Conservation (phyloP, 2,888 invertebrate species). For the Philhelius pedissequus region DNA sequence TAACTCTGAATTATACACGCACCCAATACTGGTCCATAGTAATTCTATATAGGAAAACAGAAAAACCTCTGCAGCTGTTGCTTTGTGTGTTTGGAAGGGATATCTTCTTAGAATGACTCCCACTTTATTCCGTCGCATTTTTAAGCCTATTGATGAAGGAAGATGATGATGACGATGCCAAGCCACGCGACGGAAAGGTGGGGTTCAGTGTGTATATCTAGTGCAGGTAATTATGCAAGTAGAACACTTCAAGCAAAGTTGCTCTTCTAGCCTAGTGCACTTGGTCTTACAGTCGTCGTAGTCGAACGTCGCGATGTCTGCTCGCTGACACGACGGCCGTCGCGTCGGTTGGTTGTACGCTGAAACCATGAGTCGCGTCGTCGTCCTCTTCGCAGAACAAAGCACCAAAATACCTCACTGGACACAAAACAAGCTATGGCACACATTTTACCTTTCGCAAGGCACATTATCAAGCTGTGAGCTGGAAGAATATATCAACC, state of each 20-base stretch:
- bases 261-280: conserved; percentile 67
- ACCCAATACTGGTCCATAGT: not conserved
- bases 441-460: conserved; percentile 53
- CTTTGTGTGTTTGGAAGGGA: conserved; percentile 1
- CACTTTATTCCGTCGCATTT: conserved; percentile 13
- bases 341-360: not conserved
- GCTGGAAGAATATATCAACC: not conserved
- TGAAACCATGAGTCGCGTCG: not conserved
- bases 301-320: not conserved
- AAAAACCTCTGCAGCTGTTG: not conserved
- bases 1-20: not conserved
- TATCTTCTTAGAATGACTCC: conserved; percentile 32
- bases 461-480: not conserved
- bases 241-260: conserved; percentile 60
- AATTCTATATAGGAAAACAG: not conserved
- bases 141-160: not conserved
- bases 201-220: conserved; percentile 20
- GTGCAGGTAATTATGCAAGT: conserved; percentile 67
- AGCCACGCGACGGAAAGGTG: not conserved
- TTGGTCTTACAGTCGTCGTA: conserved; percentile 28
- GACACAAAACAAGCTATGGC: conserved; percentile 47
- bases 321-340: too few relatives aligned
- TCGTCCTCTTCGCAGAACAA: conserved; percentile 18
- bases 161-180: not conserved
- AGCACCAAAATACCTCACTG: conserved; percentile 39